Percentiles rank a stretch among this genome's conserved stretches.
phyloP scores from a whole-genome alignment of 2,888 invertebrate genomes.

The Andrena marginata region DNA sequence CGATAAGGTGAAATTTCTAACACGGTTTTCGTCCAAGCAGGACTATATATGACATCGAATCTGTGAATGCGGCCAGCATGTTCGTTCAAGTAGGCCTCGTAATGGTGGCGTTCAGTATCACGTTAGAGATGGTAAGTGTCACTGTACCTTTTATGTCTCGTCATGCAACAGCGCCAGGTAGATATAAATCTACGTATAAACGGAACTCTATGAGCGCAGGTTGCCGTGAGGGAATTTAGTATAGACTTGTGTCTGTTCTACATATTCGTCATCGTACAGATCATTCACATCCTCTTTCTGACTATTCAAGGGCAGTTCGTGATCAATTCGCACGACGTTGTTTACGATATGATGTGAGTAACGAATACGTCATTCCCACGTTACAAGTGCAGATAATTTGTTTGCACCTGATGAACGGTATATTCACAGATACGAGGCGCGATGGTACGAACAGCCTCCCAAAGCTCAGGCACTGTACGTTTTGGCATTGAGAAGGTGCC shows the following conservation, averaged over 20 bases:
- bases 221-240: neutral
- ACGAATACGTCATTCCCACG: neutral
- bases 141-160: neutral
- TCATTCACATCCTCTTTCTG: slow-evolving; percentile 7
- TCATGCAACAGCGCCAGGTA: neutral
- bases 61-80: neutral
- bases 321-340: neutral
- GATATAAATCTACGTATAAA: too few relatives aligned
- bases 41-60: neutral
- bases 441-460: neutral
- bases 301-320: slow-evolving; percentile 23
- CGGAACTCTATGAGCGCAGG: neutral
- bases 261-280: neutral
- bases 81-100: slow-evolving; percentile 6
- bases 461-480: neutral
- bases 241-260: neutral
- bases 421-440: neutral
- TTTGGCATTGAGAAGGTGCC: neutral
- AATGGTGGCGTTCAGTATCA: neutral
- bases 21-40: neutral
- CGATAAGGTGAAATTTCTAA: neutral
- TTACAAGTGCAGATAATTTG: neutral
- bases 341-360: slow-evolving; percentile 2
- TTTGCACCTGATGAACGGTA: neutral
- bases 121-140: slow-evolving; percentile 3